These are phyloP conservation scores for Acanthosepion lycidas DNA, from an alignment of 2,888 invertebrate genomes.

Conservation along the genomic window DNA sequence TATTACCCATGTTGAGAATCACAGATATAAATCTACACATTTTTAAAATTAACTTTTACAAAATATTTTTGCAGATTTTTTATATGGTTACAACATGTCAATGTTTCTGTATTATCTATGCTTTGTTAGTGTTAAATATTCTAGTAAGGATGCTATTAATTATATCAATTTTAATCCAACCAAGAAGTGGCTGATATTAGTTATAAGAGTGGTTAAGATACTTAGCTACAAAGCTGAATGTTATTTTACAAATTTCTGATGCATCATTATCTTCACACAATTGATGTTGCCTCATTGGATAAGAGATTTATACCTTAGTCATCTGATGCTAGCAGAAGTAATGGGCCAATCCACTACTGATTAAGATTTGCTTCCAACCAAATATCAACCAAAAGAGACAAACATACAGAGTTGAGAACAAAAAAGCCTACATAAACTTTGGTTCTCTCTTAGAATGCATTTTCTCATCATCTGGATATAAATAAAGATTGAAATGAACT, in stretches of 20 bases:
- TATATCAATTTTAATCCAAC: not conserved
- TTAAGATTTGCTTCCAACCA: not conserved
- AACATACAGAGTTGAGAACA: not conserved
- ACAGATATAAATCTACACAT: no score
- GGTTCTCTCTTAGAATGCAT: no score
- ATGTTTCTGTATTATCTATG: not conserved
- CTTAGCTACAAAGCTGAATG: not conserved
- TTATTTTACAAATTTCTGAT: not conserved
- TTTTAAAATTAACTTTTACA: no score
- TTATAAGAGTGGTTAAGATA: not conserved
- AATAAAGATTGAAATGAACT: no score
- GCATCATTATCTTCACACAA: not conserved
- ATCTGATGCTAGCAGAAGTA: not conserved
- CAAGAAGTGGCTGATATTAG: not conserved
- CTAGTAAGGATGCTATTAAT: not conserved
- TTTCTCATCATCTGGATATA: no score
- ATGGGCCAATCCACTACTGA: not conserved
- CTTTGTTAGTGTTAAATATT: not conserved
- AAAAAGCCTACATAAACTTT: no score
- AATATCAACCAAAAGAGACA: not conserved
- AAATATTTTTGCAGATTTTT: not conserved
- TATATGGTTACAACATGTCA: not conserved
- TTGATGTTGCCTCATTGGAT: not conserved
- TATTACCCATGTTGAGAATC: no score
- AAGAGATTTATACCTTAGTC: not conserved